Percentiles rank a stretch among this genome's conserved stretches.
These are phyloP conservation scores for Pygocentrus nattereri DNA, from an alignment of 2,797 vertebrate genomes.

Conservation along the genomic window DNA sequence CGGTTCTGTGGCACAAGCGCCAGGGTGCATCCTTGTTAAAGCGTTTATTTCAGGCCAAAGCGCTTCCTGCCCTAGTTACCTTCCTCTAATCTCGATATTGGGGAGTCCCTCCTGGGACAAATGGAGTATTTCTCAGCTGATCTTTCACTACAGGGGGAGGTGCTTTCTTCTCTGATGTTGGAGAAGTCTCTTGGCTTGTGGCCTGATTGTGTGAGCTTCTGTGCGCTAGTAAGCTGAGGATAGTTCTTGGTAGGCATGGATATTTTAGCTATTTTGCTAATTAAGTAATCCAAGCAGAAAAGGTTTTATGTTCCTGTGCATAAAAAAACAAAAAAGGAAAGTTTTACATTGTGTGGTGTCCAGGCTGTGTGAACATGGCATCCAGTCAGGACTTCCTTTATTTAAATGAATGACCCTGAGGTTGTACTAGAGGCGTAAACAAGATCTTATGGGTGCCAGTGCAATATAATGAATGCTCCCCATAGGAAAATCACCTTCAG, in stretches of 20 bases:
- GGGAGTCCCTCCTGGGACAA: slow-evolving; percentile 31
- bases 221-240: background rate
- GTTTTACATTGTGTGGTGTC: background rate
- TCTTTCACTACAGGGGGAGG: background rate
- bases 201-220: background rate
- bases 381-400: background rate
- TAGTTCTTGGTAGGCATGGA: background rate
- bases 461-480: background rate
- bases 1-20: background rate
- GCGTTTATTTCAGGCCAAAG: slow-evolving; percentile 19
- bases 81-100: slow-evolving; percentile 30
- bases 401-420: background rate
- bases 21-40: background rate
- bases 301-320: background rate
- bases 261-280: background rate
- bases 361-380: background rate
- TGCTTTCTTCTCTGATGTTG: slow-evolving; percentile 22
- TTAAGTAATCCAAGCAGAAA: background rate
- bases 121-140: slow-evolving; percentile 42
- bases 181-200: slow-evolving; percentile 24
- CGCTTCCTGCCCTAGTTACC: slow-evolving; percentile 33
- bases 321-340: background rate
- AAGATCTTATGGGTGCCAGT: background rate
- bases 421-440: background rate
- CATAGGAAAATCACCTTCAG: background rate